Base-by-base conservation (phyloP, 2,797 vertebrate species). In the Aeoliscus strigatus region DNA sequence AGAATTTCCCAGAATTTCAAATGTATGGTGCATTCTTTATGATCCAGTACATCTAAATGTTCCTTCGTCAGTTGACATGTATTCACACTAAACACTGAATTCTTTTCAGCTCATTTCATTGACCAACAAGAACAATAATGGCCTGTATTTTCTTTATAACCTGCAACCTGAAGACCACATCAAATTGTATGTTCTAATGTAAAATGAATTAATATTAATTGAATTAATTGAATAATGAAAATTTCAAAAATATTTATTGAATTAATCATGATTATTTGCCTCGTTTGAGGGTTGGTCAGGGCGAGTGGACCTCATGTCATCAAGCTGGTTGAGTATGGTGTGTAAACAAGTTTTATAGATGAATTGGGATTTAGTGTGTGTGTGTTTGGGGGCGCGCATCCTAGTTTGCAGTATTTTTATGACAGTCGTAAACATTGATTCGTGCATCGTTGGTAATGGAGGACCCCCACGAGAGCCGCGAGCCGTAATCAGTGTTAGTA, bases 401-500 rank as follows among this genome's bases (percentile, higher is more conserved):
- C 61, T 66, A 39, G 40, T 70, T 75, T 52, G 55, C 48, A 49
- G 38, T 56, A 79, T 70, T 65, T 88, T 87, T 87, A 88, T 81
- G 71, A 30, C 17, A 55, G 55, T 59, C 65, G 63, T 89, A 87
- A 91, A 89, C 70, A 89, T 88, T 83, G 85, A 89, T 88, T 72
- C 61, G 62, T 68, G 73, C 64, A 44, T 45, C 44, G 33, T 65
- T 81, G 58, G 70, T 86, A 85, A 86, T 80, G 46, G 66, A 86
- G 53, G 73, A 75, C 63, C 67, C 85, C 75, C 82, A 45, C 26
- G 84, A 85, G 87, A 77, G 52, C 62, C 35, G 47, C 68, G 61
- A 71, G 52, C 56, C 32, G 29, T 86, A 82, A 87, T 86, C 71
- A 85, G 72, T 79, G 61, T 68, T 82, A 58, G 59, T 72, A 59